Percentiles rank a stretch among this genome's conserved stretches.
Evolutionary conservation across 2,888 invertebrate genomes (phyloP).

Genomic region (Empis stercorea): DNA sequence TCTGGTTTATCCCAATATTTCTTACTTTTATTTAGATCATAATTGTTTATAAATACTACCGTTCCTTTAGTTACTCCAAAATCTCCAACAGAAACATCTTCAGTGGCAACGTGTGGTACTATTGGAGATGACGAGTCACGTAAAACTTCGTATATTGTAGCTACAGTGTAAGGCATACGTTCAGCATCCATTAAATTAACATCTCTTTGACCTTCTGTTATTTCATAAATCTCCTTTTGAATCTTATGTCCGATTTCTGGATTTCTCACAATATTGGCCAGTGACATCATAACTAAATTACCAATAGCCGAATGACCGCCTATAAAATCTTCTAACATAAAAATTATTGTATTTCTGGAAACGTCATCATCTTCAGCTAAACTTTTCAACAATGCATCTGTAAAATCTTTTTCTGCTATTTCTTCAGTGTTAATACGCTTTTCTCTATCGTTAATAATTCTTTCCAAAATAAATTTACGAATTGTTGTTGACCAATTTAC

Average conservation of each 20-base stretch:
- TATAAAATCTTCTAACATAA: constrained; percentile 67
- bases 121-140: constrained; percentile 68
- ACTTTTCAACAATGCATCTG: constrained; percentile 58
- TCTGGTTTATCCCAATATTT: constrained; percentile 58
- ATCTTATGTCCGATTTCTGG: constrained; percentile 50
- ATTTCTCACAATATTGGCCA: constrained; percentile 51
- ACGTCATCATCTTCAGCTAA: constrained; percentile 49
- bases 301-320: constrained; percentile 76
- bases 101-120: constrained; percentile 71
- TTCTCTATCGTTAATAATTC: constrained; percentile 44
- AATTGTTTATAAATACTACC: constrained; percentile 68
- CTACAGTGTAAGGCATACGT: constrained; percentile 60
- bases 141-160: constrained; percentile 61
- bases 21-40: constrained; percentile 57
- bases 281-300: constrained; percentile 58
- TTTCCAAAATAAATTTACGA: constrained; percentile 52
- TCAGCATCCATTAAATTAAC: constrained; percentile 49
- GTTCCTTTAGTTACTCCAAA: constrained; percentile 60
- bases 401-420: constrained; percentile 52
- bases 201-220: constrained; percentile 35
- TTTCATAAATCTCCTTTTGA: constrained; percentile 48
- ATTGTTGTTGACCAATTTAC: constrained; percentile 53
- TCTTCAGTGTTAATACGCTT: constrained; percentile 37
- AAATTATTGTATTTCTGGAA: constrained; percentile 59
- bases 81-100: constrained; percentile 55